phyloP scores from a whole-genome alignment of 2,888 invertebrate species.

The Frankliniella intonsa region DNA sequence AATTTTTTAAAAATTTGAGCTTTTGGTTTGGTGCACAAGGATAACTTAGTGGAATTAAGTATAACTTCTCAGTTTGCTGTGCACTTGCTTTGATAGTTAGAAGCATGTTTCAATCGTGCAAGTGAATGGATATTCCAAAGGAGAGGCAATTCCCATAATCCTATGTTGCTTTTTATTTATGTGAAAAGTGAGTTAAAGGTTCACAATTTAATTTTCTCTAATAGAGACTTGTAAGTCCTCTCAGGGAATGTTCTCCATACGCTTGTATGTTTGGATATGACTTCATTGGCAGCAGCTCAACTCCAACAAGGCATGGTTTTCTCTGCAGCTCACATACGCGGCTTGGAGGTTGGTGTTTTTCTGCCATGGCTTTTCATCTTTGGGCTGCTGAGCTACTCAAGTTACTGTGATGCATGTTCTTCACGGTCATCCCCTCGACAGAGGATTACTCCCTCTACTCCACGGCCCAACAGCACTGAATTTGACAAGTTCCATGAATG shows the following conservation, averaged over 20 bases:
- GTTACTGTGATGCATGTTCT: constrained; percentile 20
- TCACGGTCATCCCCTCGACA: background rate
- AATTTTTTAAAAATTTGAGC: background rate
- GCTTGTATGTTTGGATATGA: background rate
- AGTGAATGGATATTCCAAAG: constrained; percentile 10
- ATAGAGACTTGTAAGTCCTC: background rate
- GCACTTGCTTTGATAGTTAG: constrained; percentile 4
- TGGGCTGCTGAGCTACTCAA: constrained; percentile 1
- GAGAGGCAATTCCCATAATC: background rate
- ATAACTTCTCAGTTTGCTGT: background rate
- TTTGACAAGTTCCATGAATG: background rate
- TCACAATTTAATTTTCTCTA: background rate
- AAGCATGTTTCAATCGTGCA: background rate
- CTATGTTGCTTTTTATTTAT: background rate
- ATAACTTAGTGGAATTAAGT: background rate
- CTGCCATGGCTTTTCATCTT: constrained; percentile 20
- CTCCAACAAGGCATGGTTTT: constrained; percentile 20
- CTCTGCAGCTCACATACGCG: constrained; percentile 4
- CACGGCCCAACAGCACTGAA: background rate
- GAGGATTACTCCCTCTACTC: background rate
- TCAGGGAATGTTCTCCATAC: background rate
- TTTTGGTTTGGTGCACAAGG: background rate
- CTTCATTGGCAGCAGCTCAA: background rate
- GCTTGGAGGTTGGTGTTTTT: constrained; percentile 2
- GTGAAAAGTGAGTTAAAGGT: background rate